Evolutionary conservation across 92 coral and sea anemone genomes (phyloP).

Genomic region (Diadumene lineata): DNA sequence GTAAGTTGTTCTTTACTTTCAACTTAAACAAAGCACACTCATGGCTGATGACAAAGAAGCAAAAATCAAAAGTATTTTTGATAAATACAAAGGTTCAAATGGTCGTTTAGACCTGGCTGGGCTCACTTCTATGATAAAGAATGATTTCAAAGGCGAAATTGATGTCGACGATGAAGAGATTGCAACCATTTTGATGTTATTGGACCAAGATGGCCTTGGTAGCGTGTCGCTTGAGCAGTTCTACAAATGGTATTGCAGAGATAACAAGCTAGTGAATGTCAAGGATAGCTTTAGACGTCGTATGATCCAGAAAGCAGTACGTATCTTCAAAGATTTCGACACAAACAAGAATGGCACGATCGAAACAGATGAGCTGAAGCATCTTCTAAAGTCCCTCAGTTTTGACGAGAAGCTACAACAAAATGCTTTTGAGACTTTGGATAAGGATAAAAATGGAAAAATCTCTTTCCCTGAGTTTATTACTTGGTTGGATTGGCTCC

Average conservation of each 20-base stretch:
- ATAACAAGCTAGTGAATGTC: conserved; percentile 58
- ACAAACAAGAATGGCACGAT: conserved; percentile 76
- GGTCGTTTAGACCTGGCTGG: conserved; percentile 64
- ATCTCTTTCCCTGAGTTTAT: conserved; percentile 89
- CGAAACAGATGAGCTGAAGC: conserved; percentile 73
- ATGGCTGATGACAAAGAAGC: conserved; percentile 59
- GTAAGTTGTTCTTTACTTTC: not conserved
- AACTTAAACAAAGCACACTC: not conserved
- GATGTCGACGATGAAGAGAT: conserved; percentile 71
- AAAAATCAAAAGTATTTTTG: conserved; percentile 69
- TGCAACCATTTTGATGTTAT: conserved; percentile 67
- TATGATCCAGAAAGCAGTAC: conserved; percentile 70
- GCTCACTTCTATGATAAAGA: conserved; percentile 38
- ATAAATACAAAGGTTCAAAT: conserved; percentile 77
- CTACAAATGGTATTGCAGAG: conserved; percentile 71
- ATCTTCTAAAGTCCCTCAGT: conserved; percentile 63
- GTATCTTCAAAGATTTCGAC: conserved; percentile 71
- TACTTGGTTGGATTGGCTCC: conserved; percentile 67
- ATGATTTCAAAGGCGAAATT: conserved; percentile 17
- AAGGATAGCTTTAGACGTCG: conserved; percentile 65
- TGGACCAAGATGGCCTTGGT: conserved; percentile 89
- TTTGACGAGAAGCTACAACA: conserved; percentile 41
- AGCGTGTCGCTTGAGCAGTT: conserved; percentile 75
- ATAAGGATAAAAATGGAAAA: conserved; percentile 82
- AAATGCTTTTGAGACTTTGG: conserved; percentile 62